These are phyloP conservation scores for Himalopsyche anomala DNA, from an alignment of 2,888 invertebrate genomes.

Conservation along the genomic window DNA sequence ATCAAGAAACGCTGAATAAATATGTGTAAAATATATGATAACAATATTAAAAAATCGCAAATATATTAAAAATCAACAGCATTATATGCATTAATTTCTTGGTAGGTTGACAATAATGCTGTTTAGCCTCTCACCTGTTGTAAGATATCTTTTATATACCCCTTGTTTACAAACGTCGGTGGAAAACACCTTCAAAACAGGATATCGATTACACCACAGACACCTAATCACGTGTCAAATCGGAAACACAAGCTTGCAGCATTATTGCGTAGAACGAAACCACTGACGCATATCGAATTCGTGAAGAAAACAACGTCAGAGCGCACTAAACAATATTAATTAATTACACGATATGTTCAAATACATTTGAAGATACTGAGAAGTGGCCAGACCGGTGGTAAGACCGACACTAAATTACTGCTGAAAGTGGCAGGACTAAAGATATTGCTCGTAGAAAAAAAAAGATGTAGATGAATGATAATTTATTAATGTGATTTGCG, in stretches of 20 bases:
- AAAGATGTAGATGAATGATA: background rate
- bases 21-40: too few relatives aligned
- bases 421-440: background rate
- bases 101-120: too few relatives aligned
- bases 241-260: background rate
- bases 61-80: too few relatives aligned
- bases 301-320: background rate
- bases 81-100: too few relatives aligned
- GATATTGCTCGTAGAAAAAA: background rate
- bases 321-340: background rate
- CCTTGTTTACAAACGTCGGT: background rate
- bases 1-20: too few relatives aligned
- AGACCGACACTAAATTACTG: background rate
- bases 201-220: constrained; percentile 16
- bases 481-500: constrained; percentile 20
- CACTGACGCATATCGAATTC: constrained; percentile 16
- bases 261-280: background rate
- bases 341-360: background rate
- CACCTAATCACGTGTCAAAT: background rate
- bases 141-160: background rate
- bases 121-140: background rate
- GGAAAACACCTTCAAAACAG: background rate
- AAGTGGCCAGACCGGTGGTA: background rate
- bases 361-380: background rate
- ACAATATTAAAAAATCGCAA: too few relatives aligned